Evolutionary conservation across 2,888 invertebrate genomes (phyloP), one percentile per base, ranked within the genome.

Genomic region (Coenonympha arcania): DNA sequence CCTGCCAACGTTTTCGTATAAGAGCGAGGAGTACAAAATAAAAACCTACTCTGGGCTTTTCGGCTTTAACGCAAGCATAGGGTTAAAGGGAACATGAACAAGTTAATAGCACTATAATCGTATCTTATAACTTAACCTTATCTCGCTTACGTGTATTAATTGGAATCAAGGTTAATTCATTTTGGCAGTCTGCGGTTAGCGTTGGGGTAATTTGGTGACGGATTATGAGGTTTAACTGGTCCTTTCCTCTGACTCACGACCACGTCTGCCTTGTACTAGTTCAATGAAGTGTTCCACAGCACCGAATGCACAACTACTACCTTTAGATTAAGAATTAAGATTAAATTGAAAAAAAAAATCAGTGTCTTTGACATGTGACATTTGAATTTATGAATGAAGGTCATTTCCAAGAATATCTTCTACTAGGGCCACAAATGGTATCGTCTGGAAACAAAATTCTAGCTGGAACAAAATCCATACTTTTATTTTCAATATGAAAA

Each of bases 191-290:
- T 47, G 37, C 50, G 20, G 52, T 52, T 50, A 52, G 44, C 56
- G 61, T 62, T 63, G 65, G 60, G 60, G 64, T 70, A 68, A 71
- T 76, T 71, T 61, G 65, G 60, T 66, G 68, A 68, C 69, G 70
- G 64, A 61, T 69, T 72, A 73, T 68, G 71, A 73, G 68, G 68
- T 70, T 72, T 70, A 80, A 81, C 69, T 66, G 69, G 69, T 68
- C 73, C 70, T 76, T 79, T 76, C 79, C 78, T 76, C 71, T 81
- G 79, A 79, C 56, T 79, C 79, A 79, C 59, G 42, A 45, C 43
- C 79, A 79, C 59, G 42, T 47, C 43, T 20, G 51, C 62, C 58
- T 22, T 39, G 50, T 57, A 60, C 59, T 64, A 68, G 65, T 64
- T 57, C 63, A 63, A 63, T 66, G 62, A 63, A 59, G 65, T 65